Evolutionary conservation across 2,797 vertebrate genomes (phyloP).

Genomic region (Paratrypauchen microcephalus): DNA sequence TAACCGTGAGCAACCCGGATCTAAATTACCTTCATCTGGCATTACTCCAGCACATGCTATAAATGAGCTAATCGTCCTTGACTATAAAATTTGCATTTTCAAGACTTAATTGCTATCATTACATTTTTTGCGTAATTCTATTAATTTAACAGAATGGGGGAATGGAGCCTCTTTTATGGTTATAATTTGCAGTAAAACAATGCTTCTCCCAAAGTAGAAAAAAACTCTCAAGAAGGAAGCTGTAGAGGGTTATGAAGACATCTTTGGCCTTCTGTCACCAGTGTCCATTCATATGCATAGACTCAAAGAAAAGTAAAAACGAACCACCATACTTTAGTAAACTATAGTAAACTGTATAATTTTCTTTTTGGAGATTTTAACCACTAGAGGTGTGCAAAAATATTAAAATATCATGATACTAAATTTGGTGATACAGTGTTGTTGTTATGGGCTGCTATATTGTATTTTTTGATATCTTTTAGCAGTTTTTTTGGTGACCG

Average conservation of each 20-base stretch:
- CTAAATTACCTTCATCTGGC: conserved; percentile 99
- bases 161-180: conserved; percentile 94
- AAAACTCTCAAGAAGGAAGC: conserved; percentile 56
- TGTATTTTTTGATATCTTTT: no score
- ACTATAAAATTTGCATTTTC: conserved; percentile 99
- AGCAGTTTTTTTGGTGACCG: no score
- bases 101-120: conserved; percentile 99
- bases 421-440: no score
- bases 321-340: no score
- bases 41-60: conserved; percentile 97
- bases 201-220: conserved; percentile 88
- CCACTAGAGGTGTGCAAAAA: no score
- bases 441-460: no score
- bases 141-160: conserved; percentile 99
- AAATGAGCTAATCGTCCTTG: conserved; percentile 99
- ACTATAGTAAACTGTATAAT: no score
- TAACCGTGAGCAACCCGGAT: conserved; percentile 96
- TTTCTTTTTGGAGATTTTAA: no score
- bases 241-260: conserved; percentile 60
- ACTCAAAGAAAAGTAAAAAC: background rate
- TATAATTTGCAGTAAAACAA: conserved; percentile 99
- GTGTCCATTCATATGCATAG: conserved; percentile 38
- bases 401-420: no score
- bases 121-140: conserved; percentile 99
- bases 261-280: conserved; percentile 64